Base-by-base conservation (phyloP, 1,140 invertebrate species). In the Drosophila azteca region DNA sequence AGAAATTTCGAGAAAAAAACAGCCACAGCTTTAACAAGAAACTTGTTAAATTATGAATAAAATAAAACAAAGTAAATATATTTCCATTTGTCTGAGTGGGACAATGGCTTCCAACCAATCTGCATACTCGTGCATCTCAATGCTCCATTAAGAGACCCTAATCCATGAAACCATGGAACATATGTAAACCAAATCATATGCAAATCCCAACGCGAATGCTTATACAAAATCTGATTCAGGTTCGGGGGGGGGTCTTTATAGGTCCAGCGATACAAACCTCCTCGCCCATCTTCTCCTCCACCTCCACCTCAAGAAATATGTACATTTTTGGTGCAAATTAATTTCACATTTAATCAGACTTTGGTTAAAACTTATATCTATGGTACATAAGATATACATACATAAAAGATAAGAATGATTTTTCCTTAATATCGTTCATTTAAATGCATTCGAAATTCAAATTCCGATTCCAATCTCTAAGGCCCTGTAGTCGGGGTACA, bases 1-100 rank as follows among this genome's bases (percentile, higher is more conserved):
- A 20, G 51, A 52, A 35, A 26, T 4, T 5, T 26, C 24, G 0
- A 26, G 5, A 26, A 26, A 26, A 26, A 52, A 35, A 8, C 15
- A 9, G 26, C 8, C 26, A 11, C 26, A 60, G 49, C 45, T 77
- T 63, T 66, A 73, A 66, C 61, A 69, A 79, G 64, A 84, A 85
- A 87, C 78, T 82, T 74, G 83, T 87, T 78, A 76, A 82, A 82
- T 77, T 80, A 77, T 72, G 68, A 76, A 67, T 61, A 41, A 60
- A 72, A 79, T 79, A 79, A 5, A 39, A 39, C 35, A 13, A 39
- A 39, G 9, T 11, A 35, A 35, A 35, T 13, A 39, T 13, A 39
- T 39, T 39, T 69, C 52, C 67, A 55, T 39, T 39, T 13, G 52
- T 13, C 41, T 15, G 45, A 48, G 11, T 13, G 45, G 9, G 15